phyloP scores from a whole-genome alignment of 2,113 vertebrate genomes.

The Genyomyrus donnyi region DNA sequence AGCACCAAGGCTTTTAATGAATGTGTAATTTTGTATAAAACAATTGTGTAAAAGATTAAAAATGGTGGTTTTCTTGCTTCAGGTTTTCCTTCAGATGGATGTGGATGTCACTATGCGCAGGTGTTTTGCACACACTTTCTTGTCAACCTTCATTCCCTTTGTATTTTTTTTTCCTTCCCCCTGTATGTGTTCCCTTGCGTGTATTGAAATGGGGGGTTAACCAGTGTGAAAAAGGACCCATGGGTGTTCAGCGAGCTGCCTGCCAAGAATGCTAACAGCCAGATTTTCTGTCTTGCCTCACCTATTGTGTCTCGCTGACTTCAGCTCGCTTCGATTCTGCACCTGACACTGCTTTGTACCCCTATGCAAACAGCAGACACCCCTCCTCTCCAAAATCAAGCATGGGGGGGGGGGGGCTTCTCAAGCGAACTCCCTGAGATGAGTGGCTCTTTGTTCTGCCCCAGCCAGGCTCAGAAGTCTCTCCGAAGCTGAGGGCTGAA shows the following conservation, averaged over 20 bases:
- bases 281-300: slow-evolving; percentile 2
- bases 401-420: background rate
- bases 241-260: slow-evolving; percentile 9
- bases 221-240: background rate
- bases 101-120: background rate
- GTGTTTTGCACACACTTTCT: background rate
- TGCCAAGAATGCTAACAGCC: slow-evolving; percentile 1
- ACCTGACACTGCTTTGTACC: slow-evolving; percentile 4
- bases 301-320: slow-evolving; percentile 8
- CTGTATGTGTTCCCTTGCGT: background rate
- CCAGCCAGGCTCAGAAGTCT: background rate
- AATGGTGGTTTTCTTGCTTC: background rate
- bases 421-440: background rate
- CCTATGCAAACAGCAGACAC: background rate
- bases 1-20: background rate
- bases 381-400: background rate
- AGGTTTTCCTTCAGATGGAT: background rate
- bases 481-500: background rate
- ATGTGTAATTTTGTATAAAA: background rate
- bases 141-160: background rate
- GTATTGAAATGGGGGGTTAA: background rate
- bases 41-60: background rate
- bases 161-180: background rate
- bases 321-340: background rate
- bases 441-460: background rate